Conservation (phyloP, 1,140 invertebrate genomes). For the Cotesia typhae region DNA sequence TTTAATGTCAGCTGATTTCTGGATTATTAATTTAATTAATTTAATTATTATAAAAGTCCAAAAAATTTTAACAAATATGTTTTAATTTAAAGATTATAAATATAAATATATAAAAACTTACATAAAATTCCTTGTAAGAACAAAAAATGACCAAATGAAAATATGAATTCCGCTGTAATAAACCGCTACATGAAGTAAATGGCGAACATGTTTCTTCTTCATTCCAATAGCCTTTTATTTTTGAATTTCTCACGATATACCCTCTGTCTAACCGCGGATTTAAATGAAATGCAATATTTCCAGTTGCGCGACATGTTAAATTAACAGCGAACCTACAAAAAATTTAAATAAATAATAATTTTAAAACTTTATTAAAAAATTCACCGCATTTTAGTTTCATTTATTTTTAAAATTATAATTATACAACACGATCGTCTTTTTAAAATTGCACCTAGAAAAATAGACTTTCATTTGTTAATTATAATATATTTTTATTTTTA, state of each 20-base stretch:
- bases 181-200: slow-evolving; percentile 42
- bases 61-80: too few species aligned
- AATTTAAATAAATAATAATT: slow-evolving; percentile 7
- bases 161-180: slow-evolving; percentile 53
- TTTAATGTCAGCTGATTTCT: too few species aligned
- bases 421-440: too few species aligned
- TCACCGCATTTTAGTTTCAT: not conserved
- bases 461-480: too few species aligned
- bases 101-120: slow-evolving; percentile 31
- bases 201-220: slow-evolving; percentile 74
- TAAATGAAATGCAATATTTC: slow-evolving; percentile 81
- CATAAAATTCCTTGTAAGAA: slow-evolving; percentile 55
- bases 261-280: slow-evolving; percentile 78
- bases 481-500: too few species aligned
- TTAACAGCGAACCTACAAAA: slow-evolving; percentile 71
- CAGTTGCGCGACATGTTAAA: slow-evolving; percentile 65
- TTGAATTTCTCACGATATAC: slow-evolving; percentile 81
- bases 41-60: too few species aligned
- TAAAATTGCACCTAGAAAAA: too few species aligned
- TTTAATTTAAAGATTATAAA: too few species aligned
- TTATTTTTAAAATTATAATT: too few species aligned
- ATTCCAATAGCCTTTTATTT: slow-evolving; percentile 72
- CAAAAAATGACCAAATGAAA: slow-evolving; percentile 61
- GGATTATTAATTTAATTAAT: too few species aligned
- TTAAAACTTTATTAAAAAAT: not conserved